Conservation (phyloP, 2,888 invertebrate species). For the Apoda limacodes region DNA sequence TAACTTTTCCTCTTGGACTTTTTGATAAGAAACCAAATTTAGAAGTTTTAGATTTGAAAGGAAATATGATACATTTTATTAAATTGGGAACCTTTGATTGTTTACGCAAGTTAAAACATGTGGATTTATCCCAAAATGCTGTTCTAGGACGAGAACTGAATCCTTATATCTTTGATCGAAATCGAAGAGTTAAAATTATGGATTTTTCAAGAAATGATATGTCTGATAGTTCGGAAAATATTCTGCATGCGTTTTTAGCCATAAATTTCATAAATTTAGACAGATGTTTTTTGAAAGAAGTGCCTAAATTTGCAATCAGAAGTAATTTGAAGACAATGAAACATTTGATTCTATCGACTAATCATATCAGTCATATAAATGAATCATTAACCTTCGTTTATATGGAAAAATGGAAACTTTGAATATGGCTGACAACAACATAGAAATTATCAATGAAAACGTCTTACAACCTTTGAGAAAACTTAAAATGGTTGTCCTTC, state of each 20-base stretch:
- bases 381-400: conserved; percentile 26
- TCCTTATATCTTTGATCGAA: conserved; percentile 29
- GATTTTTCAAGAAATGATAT: conserved; percentile 43
- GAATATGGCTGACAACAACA: conserved; percentile 37
- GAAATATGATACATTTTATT: conserved; percentile 27
- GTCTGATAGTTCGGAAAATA: conserved; percentile 26
- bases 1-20: conserved; percentile 31
- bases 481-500: conserved; percentile 33
- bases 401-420: conserved; percentile 35
- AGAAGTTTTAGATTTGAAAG: conserved; percentile 34
- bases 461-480: conserved; percentile 36
- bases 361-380: conserved; percentile 33
- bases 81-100: conserved; percentile 34
- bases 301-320: conserved; percentile 35
- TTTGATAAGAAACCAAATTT: conserved; percentile 36
- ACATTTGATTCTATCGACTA: conserved; percentile 34
- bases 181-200: conserved; percentile 25
- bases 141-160: conserved; percentile 29
- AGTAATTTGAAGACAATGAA: conserved; percentile 38
- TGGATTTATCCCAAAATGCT: conserved; percentile 35
- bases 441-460: conserved; percentile 33
- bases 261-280: conserved; percentile 35
- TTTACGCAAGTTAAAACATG: conserved; percentile 26
- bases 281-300: conserved; percentile 30
- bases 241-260: conserved; percentile 27